Conservation (phyloP, 1,140 invertebrate species). For the Leptinotarsa defecta region DNA sequence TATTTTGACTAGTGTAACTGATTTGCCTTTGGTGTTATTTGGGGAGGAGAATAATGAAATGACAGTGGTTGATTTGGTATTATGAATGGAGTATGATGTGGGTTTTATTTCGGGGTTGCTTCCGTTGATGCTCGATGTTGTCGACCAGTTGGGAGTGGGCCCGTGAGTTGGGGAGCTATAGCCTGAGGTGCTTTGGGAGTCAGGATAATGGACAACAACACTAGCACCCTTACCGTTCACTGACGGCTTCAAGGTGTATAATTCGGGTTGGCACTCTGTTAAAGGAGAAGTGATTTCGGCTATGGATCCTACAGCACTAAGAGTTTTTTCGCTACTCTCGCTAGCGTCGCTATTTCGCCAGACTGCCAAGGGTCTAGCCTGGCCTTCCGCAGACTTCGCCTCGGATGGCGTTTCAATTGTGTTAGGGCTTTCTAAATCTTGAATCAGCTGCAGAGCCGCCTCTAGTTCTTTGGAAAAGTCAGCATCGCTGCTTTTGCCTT, state of each 20-base stretch:
- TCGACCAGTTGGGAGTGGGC: constrained; percentile 53
- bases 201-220: constrained; percentile 49
- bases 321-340: constrained; percentile 55
- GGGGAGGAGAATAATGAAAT: constrained; percentile 52
- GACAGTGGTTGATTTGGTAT: constrained; percentile 52
- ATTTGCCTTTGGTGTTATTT: constrained; percentile 46
- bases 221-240: constrained; percentile 52
- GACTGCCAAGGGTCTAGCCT: constrained; percentile 40
- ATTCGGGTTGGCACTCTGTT: constrained; percentile 46
- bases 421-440: constrained; percentile 59
- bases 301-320: constrained; percentile 53
- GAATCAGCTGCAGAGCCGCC: constrained; percentile 58
- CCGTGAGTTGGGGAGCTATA: constrained; percentile 56
- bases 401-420: constrained; percentile 57
- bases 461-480: constrained; percentile 59
- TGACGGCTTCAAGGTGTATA: constrained; percentile 47
- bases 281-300: constrained; percentile 52
- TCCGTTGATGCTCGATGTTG: constrained; percentile 53
- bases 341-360: constrained; percentile 51
- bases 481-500: constrained; percentile 54
- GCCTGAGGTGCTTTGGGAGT: constrained; percentile 58
- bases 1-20: constrained; percentile 54
- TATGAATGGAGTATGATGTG: constrained; percentile 52
- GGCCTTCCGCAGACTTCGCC: constrained; percentile 36
- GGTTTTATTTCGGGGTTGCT: constrained; percentile 51